Evolutionary conservation across 2,888 invertebrate species (phyloP).

Genomic region (Hybos culiciformis): DNA sequence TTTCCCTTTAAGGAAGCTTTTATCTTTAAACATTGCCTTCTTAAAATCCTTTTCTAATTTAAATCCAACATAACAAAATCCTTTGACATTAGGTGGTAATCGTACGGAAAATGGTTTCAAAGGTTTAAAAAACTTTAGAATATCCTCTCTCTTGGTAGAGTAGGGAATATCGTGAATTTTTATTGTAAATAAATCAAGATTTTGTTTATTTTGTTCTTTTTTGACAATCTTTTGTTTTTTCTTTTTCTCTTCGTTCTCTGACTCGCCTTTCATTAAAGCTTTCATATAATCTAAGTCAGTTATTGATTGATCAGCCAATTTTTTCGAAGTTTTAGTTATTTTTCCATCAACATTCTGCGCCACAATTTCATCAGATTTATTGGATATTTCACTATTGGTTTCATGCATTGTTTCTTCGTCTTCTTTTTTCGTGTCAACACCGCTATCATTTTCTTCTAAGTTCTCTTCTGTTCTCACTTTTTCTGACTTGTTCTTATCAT

Average conservation of each 20-base stretch:
- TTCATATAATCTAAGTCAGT: constrained; percentile 75
- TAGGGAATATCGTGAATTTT: constrained; percentile 68
- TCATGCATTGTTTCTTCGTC: background rate
- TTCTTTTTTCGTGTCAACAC: background rate
- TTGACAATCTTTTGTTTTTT: constrained; percentile 21
- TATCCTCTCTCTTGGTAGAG: constrained; percentile 65
- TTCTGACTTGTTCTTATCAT: too few relatives aligned
- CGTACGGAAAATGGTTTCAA: constrained; percentile 65
- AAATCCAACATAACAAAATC: constrained; percentile 86
- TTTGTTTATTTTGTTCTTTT: constrained; percentile 30
- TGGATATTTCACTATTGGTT: background rate
- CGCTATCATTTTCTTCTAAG: constrained; percentile 15
- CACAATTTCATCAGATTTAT: constrained; percentile 30
- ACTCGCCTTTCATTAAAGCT: constrained; percentile 37
- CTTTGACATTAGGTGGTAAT: constrained; percentile 60
- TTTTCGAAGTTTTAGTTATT: constrained; percentile 27
- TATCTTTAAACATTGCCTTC: constrained; percentile 68
- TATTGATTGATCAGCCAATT: constrained; percentile 55
- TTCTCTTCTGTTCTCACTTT: constrained; percentile 34
- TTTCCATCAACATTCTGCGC: constrained; percentile 24
- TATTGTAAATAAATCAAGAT: constrained; percentile 42
- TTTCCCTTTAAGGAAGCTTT: constrained; percentile 66
- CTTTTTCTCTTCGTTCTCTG: constrained; percentile 15
- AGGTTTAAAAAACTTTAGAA: constrained; percentile 75
- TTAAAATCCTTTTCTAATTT: constrained; percentile 65